Base-by-base conservation (phyloP, 2,888 invertebrate species). In the Meiosimyza decipiens region DNA sequence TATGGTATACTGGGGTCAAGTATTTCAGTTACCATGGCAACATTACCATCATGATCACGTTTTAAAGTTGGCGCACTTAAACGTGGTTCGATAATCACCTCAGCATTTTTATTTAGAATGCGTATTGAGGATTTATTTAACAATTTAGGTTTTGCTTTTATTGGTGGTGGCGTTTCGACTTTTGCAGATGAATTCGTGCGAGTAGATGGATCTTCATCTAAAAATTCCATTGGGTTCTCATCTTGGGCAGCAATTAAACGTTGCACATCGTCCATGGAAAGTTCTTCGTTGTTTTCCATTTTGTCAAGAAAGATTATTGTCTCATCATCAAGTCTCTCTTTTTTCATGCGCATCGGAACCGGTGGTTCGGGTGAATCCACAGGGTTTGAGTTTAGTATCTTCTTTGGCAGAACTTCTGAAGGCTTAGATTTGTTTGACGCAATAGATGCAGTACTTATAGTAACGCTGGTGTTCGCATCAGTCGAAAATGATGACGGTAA, bases 11-110 rank as follows among this genome's bases (percentile, higher is more conserved):
- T 79, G 3, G 78, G 79, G 51, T 86, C 85, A 3, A 88, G 77
- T n/a, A 87, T 84, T 78, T 87, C 86, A 0, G 86, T 85, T 0
- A 88, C 83, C 67, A 88, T 78, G 11, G 87, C 83, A 57, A 86
- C 79, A 71, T 87, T 85, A 1, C 87, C 87, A 62, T 83, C 83
- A 33, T 81, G 80, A 67, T 84, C 83, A 6, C 83, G 80, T 57
- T 83, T 84, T 13, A 87, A 76, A 18, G 83, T 78, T 0, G 87
- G 86, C 6, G 79, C 77, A 22, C 85, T 82, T 11, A 87, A 75
- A 6, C 84, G 80, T 12, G 87, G 87, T 71, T 87, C 87, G 15
- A 78, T 57, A 0, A 80, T 65, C 0, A 77, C 68, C 6, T 77
- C 75, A 1, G 82, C 84, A 1, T 85, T 83, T 68, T 85, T 87